phyloP scores from a whole-genome alignment of 2,797 vertebrate genomes.

The Fratercula arctica region DNA sequence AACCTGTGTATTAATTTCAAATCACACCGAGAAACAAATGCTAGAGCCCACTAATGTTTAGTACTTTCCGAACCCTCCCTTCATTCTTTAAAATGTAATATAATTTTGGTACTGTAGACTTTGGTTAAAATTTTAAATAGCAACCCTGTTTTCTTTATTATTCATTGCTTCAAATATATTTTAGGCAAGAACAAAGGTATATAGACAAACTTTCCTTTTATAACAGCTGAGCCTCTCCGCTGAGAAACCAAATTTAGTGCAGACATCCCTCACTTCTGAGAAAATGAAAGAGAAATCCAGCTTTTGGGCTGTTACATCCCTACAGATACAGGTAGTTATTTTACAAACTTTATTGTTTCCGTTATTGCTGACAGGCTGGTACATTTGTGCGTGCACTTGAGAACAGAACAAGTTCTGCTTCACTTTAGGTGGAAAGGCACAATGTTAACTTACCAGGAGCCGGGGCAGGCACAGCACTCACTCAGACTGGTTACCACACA shows the following conservation, averaged over 20 bases:
- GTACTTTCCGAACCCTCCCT: neutral
- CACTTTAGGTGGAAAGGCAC: constrained; percentile 39
- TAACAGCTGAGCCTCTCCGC: neutral
- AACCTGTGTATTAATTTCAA: neutral
- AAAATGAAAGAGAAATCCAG: neutral
- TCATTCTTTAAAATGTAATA: neutral
- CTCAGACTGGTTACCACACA: neutral
- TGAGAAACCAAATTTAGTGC: neutral
- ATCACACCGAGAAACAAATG: neutral
- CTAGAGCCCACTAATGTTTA: neutral
- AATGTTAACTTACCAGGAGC: neutral
- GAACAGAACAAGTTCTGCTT: constrained; percentile 48
- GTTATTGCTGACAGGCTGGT: constrained; percentile 9
- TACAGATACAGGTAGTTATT: neutral
- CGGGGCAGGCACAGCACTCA: neutral
- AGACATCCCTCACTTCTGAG: neutral
- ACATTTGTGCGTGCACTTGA: constrained; percentile 7
- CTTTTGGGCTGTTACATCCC: neutral
- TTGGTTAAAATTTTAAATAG: neutral
- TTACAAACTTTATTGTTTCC: neutral
- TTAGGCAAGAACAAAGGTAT: neutral
- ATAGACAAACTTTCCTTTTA: neutral
- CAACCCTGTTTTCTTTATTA: neutral
- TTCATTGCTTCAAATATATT: neutral
- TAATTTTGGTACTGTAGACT: neutral